Base-by-base conservation (phyloP, 2,888 invertebrate genomes). In the Chalcosyrphus nemorum region DNA sequence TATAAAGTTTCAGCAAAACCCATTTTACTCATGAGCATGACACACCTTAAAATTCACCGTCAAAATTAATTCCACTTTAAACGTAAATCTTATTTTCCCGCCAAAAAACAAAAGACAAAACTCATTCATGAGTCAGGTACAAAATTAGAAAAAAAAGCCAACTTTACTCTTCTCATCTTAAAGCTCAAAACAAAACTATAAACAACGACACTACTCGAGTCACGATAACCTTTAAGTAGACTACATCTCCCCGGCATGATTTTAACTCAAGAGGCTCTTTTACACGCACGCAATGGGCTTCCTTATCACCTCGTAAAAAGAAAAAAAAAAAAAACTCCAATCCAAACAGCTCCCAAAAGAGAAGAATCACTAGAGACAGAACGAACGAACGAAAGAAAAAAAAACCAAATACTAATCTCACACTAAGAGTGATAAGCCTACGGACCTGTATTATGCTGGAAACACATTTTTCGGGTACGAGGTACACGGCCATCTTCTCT, bases 191-290 rank as follows among this genome's bases (percentile, higher is more conserved):
- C 61, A n/a, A 41, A 27, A 24, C 29, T 11, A 47, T 19, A 56
- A 13, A 13, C 24, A 35, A 4, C 24, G 54, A 75, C 41, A 63
- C 24, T 52, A 15, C 27, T 45, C 63, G 52, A 52, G 52, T 54
- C 38, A 66, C 50, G 81, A 82, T 82, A 82, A 82, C 81, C 81
- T 77, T 27, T 70, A 38, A 38, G 45, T 45, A 35, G 43, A 70
- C 70, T 59, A 70, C 63, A 45, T 59, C 71, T 59, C n/a, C 7
- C n/a, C 7, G 27, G 21, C 32, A 56, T 38, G 15, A 70, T 75
- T 70, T 38, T 38, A n/a, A 47, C 52, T 19, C 21, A 7, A 13
- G 38, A 38, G 38, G 57, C 54, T 52, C 47, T 68, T 47, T 32
- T 38, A 45, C 17, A 13, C 11, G 47, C 32, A 24, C n/a, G n/a